Percentiles rank a stretch among this genome's conserved stretches.
These are phyloP conservation scores for Bubo bubo DNA, from an alignment of 2,113 vertebrate species.

Conservation along the genomic window DNA sequence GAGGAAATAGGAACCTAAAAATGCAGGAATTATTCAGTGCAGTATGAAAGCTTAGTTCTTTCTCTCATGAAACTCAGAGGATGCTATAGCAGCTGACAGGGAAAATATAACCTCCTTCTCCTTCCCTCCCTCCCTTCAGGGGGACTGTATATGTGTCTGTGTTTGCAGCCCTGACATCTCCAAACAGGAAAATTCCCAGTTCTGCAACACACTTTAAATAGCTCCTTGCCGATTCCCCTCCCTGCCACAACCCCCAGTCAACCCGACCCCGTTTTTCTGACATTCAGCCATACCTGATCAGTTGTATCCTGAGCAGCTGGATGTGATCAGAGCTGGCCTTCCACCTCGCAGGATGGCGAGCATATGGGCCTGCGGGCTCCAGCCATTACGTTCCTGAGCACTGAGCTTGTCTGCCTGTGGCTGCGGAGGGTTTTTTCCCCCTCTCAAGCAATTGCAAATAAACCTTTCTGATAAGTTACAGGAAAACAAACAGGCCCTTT, in stretches of 20 bases:
- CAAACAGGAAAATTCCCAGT: constrained; percentile 35
- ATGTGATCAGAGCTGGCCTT: constrained; percentile 61
- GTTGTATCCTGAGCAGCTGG: constrained; percentile 37
- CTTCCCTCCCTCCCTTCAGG: not conserved
- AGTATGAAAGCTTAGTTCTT: not conserved
- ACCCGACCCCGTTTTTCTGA: not conserved
- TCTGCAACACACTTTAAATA: constrained; percentile 18
- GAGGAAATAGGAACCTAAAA: constrained; percentile 55
- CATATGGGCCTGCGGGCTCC: constrained; percentile 48
- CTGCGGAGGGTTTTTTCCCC: not conserved
- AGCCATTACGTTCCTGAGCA: constrained; percentile 58
- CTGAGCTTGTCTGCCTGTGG: constrained; percentile 53
- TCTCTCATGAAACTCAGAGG: constrained; percentile 19
- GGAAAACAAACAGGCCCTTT: constrained; percentile 64
- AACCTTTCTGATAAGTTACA: constrained; percentile 67
- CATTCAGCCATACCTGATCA: constrained; percentile 54
- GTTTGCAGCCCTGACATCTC: constrained; percentile 43
- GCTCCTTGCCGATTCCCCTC: not conserved
- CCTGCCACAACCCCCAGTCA: not conserved
- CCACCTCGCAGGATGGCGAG: constrained; percentile 41
- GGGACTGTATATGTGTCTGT: not conserved
- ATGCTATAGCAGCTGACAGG: constrained; percentile 5
- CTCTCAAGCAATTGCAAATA: constrained; percentile 50
- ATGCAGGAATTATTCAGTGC: constrained; percentile 12
- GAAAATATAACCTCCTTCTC: constrained; percentile 1